Conservation (phyloP, 2,888 invertebrate species). For the Rhamphomyia laevipes region DNA sequence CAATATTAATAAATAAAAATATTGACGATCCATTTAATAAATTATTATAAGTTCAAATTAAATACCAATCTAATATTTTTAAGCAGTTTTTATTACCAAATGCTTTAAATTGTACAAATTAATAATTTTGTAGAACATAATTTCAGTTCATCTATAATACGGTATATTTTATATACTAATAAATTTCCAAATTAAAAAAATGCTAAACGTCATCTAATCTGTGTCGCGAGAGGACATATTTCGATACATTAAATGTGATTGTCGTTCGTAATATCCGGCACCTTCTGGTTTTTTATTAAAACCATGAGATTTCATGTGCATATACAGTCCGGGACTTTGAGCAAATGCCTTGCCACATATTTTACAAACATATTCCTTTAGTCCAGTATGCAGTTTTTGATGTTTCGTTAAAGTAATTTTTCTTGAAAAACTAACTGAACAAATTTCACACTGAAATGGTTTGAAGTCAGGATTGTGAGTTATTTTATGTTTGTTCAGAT, state of each 20-base stretch:
- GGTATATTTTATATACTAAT: no score
- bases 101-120: no score
- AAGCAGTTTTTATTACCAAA: no score
- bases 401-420: constrained; percentile 7
- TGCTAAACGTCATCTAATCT: no score
- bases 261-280: constrained; percentile 1
- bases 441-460: constrained; percentile 9
- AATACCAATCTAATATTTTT: no score
- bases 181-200: no score
- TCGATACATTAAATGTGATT: neutral
- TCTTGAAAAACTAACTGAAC: constrained; percentile 7
- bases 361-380: constrained; percentile 18
- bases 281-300: neutral
- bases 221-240: neutral
- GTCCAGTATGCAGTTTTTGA: constrained; percentile 8
- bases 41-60: no score
- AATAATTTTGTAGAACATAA: no score
- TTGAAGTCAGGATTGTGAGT: constrained; percentile 5
- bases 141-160: no score
- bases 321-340: neutral
- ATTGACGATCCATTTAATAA: no score
- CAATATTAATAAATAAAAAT: no score
- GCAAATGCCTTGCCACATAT: constrained; percentile 5
- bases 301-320: constrained; percentile 1
- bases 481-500: constrained; percentile 2